Evolutionary conservation across 2,797 vertebrate species (phyloP).

Genomic region (Ctenosaura bakeri): DNA sequence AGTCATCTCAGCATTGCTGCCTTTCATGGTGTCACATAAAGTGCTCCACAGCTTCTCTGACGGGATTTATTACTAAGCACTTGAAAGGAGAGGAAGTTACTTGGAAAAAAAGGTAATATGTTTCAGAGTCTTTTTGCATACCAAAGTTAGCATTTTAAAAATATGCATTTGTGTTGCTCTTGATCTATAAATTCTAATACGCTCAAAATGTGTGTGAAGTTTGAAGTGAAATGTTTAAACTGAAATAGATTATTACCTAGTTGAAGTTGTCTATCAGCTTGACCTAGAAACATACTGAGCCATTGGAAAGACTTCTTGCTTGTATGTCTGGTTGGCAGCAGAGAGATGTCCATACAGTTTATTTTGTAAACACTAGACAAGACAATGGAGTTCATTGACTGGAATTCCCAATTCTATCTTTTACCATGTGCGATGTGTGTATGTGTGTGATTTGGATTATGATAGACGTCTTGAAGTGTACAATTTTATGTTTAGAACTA

Average conservation of each 20-base stretch:
- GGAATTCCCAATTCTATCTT: not conserved
- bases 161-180: not conserved
- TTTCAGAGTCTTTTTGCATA: not conserved
- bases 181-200: conserved; percentile 32
- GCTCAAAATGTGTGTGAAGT: not conserved
- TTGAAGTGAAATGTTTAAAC: not conserved
- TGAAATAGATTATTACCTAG: not conserved
- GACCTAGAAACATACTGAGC: not conserved
- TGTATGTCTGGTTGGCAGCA: too few relatives aligned
- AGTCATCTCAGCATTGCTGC: not conserved
- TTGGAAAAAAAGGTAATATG: not conserved
- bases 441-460: not conserved
- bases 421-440: not conserved
- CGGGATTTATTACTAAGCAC: not conserved
- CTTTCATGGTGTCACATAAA: not conserved
- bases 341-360: too few relatives aligned
- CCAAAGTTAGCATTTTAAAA: not conserved
- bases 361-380: not conserved
- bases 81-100: not conserved
- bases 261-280: not conserved
- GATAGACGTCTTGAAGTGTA: not conserved
- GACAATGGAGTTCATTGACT: not conserved
- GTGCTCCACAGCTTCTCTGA: not conserved
- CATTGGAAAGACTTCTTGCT: too few relatives aligned
- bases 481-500: not conserved